Evolutionary conservation across 2,797 vertebrate genomes (phyloP).

Genomic region (Rhinophrynus dorsalis): DNA sequence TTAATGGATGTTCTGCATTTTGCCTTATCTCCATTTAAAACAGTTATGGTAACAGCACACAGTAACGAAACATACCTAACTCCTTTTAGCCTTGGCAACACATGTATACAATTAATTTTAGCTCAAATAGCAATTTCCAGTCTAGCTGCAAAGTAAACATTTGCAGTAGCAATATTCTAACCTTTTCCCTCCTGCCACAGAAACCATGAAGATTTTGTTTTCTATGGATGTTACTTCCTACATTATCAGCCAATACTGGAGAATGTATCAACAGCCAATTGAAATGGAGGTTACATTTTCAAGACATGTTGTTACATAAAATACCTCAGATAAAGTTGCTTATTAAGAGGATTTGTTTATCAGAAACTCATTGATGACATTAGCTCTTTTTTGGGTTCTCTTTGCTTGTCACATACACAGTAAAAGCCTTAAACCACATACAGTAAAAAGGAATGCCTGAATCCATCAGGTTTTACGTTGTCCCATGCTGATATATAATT

Average conservation of each 20-base stretch:
- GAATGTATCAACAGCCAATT: constrained; percentile 23
- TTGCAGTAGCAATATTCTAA: constrained; percentile 24
- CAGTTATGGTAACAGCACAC: not conserved
- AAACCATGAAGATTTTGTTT: constrained; percentile 32
- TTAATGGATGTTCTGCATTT: too few relatives aligned
- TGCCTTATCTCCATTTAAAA: too few relatives aligned
- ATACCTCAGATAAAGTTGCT: not conserved
- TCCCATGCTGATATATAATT: constrained; percentile 27
- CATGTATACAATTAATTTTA: not conserved
- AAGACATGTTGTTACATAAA: not conserved
- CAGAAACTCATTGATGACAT: constrained; percentile 5
- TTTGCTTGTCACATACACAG: not conserved
- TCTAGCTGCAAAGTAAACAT: constrained; percentile 15
- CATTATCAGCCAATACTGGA: constrained; percentile 19
- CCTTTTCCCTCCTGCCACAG: constrained; percentile 37
- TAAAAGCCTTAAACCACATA: not conserved
- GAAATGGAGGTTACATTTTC: not conserved
- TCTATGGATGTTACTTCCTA: not conserved
- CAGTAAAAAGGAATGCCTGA: not conserved
- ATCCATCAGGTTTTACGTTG: not conserved
- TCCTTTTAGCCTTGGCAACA: not conserved
- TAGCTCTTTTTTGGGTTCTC: not conserved
- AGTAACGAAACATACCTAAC: not conserved
- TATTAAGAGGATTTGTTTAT: constrained; percentile 14
- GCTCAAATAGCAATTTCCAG: not conserved